Evolutionary conservation across 2,113 vertebrate genomes (phyloP), one percentile per base, ranked within the genome.

Genomic region (Lagopus leucura): DNA sequence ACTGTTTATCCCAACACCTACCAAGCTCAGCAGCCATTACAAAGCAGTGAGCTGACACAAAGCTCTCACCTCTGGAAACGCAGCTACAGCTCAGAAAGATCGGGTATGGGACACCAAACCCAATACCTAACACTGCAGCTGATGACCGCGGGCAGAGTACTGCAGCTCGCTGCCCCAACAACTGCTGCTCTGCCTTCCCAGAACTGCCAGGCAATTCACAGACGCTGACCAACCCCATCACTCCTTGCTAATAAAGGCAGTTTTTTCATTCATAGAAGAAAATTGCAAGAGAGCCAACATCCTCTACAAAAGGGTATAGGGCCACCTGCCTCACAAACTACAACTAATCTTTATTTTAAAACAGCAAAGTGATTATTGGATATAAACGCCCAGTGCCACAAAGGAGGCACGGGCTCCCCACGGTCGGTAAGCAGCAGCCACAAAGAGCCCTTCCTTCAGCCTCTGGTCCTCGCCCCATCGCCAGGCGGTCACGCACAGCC

Each of bases 231-330:
- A 15, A 5, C 5, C 30, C 60, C 5, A 47, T 4, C 1, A 11
- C 16, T 64, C 17, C 60, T n/a, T 22, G 0, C 4, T 16, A 20
- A 7, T 25, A 74, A 70, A 85, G 13, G 11, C 16, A 0, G 1
- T 13, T 3, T 27, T 38, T 58, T 19, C 12, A 4, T 10, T 48
- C 28, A 27, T 1, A 24, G 6, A 64, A 34, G 1, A 72, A 90
- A 82, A 14, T 0, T 1, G 0, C 13, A 76, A 14, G 8, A 90
- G 12, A 9, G 66, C 11, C 30, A 28, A 4, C 0, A 1, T 19
- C n/a, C 58, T 18, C 69, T 22, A 50, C 0, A 8, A 3, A 40
- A 57, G 63, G 16, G 0, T 0, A 12, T 13, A 74, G 55, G 11
- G 19, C 16, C 24, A 20, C 5, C n/a, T 28, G 24, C 16, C n/a